Conservation (phyloP, 2,113 vertebrate species). For the Cephalopholis sonnerati region DNA sequence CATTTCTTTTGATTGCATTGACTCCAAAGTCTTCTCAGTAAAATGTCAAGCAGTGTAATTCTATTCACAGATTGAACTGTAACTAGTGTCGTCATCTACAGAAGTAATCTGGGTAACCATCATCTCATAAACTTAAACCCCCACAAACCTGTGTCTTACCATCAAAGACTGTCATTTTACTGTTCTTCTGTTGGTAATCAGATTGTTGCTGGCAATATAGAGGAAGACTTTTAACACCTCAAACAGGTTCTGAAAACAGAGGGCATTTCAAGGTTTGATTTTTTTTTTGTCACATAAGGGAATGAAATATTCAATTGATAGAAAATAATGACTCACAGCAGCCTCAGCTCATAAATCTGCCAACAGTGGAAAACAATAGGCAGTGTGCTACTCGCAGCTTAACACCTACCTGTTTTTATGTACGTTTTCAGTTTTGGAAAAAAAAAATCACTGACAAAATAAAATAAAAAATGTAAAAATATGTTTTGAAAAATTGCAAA, state of each 20-base stretch:
- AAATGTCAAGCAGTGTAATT: constrained; percentile 1
- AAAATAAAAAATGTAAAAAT: too few relatives aligned
- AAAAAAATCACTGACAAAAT: not conserved
- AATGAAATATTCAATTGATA: too few relatives aligned
- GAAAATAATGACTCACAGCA: not conserved
- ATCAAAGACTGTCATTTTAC: not conserved
- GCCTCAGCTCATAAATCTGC: not conserved
- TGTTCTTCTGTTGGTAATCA: not conserved
- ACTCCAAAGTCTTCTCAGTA: not conserved
- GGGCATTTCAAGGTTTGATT: not conserved
- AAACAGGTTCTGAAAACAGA: not conserved
- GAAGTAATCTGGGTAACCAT: constrained; percentile 6
- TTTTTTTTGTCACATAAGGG: not conserved
- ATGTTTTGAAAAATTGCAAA: too few relatives aligned
- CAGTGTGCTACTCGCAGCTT: not conserved
- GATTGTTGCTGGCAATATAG: not conserved
- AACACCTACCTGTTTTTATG: not conserved
- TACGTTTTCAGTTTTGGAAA: not conserved
- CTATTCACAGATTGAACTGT: constrained; percentile 1
- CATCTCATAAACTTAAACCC: not conserved
- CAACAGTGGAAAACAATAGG: not conserved
- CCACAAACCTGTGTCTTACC: not conserved
- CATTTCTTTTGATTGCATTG: not conserved
- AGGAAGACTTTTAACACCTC: not conserved
- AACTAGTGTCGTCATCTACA: not conserved